Percentiles rank a stretch among this genome's conserved stretches.
These are phyloP conservation scores for Lutjanus campechanus DNA, from an alignment of 2,797 vertebrate species.

Conservation along the genomic window DNA sequence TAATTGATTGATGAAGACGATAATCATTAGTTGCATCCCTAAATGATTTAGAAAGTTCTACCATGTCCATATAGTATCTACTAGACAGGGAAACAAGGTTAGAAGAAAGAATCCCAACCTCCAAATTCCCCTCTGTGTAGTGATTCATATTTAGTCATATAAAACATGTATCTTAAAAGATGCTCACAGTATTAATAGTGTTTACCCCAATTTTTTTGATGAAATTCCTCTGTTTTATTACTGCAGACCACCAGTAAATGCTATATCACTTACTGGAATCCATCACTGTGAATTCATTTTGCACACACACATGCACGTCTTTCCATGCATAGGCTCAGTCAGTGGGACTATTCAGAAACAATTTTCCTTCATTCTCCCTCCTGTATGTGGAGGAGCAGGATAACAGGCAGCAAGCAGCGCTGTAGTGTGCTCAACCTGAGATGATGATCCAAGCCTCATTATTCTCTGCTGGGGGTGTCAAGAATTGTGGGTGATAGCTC, in stretches of 20 bases:
- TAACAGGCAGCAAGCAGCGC: conserved; percentile 20
- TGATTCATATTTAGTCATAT: background rate
- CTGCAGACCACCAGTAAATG: background rate
- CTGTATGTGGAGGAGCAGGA: conserved; percentile 29
- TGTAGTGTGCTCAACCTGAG: conserved; percentile 44
- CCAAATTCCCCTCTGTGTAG: no score
- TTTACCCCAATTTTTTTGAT: background rate
- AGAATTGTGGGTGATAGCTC: conserved; percentile 27
- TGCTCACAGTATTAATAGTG: background rate
- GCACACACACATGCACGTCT: conserved; percentile 3
- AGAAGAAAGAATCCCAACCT: background rate
- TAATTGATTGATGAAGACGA: no score
- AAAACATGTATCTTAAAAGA: background rate
- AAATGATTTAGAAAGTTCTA: no score
- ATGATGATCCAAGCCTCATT: conserved; percentile 61
- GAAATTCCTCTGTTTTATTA: background rate
- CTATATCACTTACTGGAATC: background rate
- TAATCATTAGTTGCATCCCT: no score
- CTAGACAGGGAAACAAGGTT: no score
- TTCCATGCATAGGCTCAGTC: background rate
- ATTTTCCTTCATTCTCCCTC: conserved; percentile 20
- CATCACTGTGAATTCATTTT: conserved; percentile 5
- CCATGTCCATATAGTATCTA: no score
- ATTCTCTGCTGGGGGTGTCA: conserved; percentile 49
- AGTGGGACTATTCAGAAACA: conserved; percentile 11